Base-by-base conservation (phyloP, 2,113 vertebrate species). In the Syngnathoides biaculeatus region DNA sequence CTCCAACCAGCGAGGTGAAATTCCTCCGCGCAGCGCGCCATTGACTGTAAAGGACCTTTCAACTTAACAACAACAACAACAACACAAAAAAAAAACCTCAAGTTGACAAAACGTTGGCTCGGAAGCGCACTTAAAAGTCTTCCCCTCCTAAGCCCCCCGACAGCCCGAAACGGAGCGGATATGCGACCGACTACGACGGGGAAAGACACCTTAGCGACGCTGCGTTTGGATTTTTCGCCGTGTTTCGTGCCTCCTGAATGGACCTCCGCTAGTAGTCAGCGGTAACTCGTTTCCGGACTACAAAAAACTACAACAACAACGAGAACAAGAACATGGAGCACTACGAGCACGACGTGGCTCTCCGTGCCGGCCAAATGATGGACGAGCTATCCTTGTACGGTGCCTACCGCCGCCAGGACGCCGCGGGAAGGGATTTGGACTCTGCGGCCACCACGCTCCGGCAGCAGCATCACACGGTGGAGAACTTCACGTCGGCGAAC, bases 11-110 rank as follows among this genome's bases (percentile, higher is more conserved):
- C 65, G 72, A 73, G 89, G 76, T 73, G 82, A 92, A 92, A 94
- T 94, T 93, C 94, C 94, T 94, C 93, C 93, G 93, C 94, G 89
- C 86, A 88, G 89, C 93, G 91, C 91, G 93, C 93, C 92, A 93
- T 93, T 92, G 92, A 93, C 92, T 92, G 92, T 90, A 90, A 35
- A 89, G 91, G 86, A 91, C 90, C 90, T 92, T 92, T 92, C 93
- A 92, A 93, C 89, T 92, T 93, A 89, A 91, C 91, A 92, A 52
- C 2, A 42, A 91, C 27, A 47, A 61, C 92, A 92, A 92, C 91
- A 92, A 92, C 91, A 91, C 27, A 47, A 61, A 92, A 92, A 92
- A 92, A 92, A 92, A 92, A 92, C 87, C 87, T 87, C 88, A 88
- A 89, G 92, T 89, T 91, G 91, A 92, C 90, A 91, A 90, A 90